Percentiles rank a stretch among this genome's conserved stretches.
These are phyloP conservation scores for Lagopus muta DNA, from an alignment of 2,113 vertebrate genomes.

Conservation along the genomic window DNA sequence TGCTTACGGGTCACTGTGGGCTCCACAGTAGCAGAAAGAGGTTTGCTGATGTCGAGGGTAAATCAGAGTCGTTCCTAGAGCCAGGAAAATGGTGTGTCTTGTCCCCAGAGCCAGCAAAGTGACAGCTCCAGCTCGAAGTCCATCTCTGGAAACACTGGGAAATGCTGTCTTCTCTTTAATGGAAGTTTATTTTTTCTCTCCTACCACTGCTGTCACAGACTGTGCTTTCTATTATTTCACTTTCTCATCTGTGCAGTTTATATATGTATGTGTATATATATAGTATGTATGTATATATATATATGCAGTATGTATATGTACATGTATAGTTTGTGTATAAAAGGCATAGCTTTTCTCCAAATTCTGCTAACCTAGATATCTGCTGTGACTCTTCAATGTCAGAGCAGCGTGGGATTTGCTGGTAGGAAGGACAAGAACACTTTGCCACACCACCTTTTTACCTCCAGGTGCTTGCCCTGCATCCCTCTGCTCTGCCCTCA, in stretches of 20 bases:
- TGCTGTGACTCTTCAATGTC: fast-evolving
- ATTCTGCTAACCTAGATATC: not conserved
- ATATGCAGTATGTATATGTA: too few species aligned
- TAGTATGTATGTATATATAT: too few species aligned
- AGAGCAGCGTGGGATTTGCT: not conserved
- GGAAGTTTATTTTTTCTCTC: not conserved
- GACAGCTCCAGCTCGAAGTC: not conserved
- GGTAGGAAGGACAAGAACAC: not conserved
- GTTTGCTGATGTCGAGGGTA: not conserved
- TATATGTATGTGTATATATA: too few species aligned
- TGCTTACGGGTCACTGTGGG: not conserved
- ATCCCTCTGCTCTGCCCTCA: not conserved
- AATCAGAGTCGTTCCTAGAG: not conserved
- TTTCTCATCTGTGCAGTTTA: not conserved
- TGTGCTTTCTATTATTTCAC: not conserved
- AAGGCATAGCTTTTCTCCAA: not conserved
- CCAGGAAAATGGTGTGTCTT: too few species aligned
- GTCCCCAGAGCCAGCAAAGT: not conserved
- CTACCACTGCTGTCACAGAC: not conserved
- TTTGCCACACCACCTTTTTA: not conserved
- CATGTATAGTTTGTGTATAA: fast-evolving
- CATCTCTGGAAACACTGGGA: not conserved
- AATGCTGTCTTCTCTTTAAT: not conserved
- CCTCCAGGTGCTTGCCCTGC: not conserved
- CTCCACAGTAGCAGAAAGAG: not conserved